phyloP scores from a whole-genome alignment of 2,797 vertebrate species.

The Amniataba percoides region DNA sequence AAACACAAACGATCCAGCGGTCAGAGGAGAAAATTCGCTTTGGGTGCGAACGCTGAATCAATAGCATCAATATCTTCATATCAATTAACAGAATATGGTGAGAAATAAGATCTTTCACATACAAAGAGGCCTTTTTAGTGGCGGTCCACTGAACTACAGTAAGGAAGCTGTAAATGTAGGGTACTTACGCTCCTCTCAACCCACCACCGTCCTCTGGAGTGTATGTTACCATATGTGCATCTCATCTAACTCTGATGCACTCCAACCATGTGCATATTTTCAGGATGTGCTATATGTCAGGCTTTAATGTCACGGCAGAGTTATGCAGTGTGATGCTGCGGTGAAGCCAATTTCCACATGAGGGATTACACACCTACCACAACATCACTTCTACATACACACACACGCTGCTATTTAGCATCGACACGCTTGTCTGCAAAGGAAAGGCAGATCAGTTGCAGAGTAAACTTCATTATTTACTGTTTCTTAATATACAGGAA shows the following conservation, averaged over 20 bases:
- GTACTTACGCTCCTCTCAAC: background rate
- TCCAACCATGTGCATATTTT: conserved; percentile 37
- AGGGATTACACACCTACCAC: conserved; percentile 34
- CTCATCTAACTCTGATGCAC: conserved; percentile 26
- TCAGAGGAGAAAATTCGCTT: too few relatives aligned
- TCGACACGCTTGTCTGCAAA: conserved; percentile 33
- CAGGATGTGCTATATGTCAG: conserved; percentile 24
- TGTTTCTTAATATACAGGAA: conserved; percentile 56
- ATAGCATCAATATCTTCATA: background rate
- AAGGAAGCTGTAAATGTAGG: conserved; percentile 3
- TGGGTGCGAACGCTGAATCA: background rate
- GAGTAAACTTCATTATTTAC: conserved; percentile 71
- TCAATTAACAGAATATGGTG: background rate
- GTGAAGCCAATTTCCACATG: conserved; percentile 51
- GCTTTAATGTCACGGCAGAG: conserved; percentile 38
- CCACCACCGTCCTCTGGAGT: conserved; percentile 7
- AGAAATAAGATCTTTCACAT: background rate
- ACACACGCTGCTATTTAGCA: conserved; percentile 42
- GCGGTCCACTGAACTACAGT: background rate
- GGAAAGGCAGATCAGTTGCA: conserved; percentile 33
- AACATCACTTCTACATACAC: conserved; percentile 11
- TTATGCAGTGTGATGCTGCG: conserved; percentile 20
- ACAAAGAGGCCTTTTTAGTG: background rate
- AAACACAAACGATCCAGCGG: too few relatives aligned
- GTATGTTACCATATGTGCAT: conserved; percentile 31